Conservation (phyloP, 2,113 vertebrate species). For the Mastomys coucha region DNA sequence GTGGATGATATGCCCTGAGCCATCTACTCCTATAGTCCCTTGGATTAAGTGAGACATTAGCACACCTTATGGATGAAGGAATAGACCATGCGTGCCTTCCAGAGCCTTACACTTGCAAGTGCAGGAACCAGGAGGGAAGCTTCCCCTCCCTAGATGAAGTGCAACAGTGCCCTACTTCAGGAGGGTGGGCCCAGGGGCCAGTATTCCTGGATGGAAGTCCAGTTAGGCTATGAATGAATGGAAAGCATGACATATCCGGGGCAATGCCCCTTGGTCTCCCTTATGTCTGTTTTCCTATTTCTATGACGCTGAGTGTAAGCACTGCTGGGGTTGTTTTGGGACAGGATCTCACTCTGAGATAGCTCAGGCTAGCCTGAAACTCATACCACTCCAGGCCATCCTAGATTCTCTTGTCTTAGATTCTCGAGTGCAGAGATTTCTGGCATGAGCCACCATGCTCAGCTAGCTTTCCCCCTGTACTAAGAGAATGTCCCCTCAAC, state of each 20-base stretch:
- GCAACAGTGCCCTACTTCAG: not conserved
- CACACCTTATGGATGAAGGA: not conserved
- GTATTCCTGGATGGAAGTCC: not conserved
- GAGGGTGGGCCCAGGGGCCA: not conserved
- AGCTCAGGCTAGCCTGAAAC: not conserved
- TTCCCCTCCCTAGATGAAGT: not conserved
- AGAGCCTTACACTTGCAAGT: no score
- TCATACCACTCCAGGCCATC: not conserved
- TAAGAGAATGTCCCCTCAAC: not conserved
- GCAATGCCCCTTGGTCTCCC: not conserved
- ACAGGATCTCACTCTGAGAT: not conserved
- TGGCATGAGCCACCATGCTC: not conserved
- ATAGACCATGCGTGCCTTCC: not conserved
- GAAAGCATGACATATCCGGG: not conserved
- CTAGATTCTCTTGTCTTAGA: not conserved
- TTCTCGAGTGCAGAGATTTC: not conserved
- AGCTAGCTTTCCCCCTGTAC: not conserved
- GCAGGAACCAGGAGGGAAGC: not conserved
- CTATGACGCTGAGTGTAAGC: not conserved
- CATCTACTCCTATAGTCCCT: not conserved
- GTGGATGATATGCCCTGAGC: fast-evolving
- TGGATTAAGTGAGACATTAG: not conserved
- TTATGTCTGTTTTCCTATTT: not conserved
- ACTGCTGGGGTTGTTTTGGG: not conserved
- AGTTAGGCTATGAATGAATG: not conserved